Percentiles rank a stretch among this genome's conserved stretches.
Conservation (phyloP, 2,797 vertebrate species). For the Sebastes diploproa region DNA sequence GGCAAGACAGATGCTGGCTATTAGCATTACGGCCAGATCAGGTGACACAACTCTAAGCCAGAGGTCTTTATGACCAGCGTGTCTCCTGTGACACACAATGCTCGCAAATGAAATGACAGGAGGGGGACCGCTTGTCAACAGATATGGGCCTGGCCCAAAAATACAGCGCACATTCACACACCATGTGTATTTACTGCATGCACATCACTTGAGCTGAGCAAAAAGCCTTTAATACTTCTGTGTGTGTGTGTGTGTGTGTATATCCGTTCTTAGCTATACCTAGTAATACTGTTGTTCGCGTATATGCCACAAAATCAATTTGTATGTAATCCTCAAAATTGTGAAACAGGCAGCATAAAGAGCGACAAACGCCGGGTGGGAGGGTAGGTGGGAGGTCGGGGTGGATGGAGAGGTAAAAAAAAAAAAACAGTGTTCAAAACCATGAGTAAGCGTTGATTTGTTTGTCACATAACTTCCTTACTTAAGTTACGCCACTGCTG, state of each 20-base stretch:
- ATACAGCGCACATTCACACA: constrained; percentile 1
- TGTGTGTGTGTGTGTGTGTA: not conserved
- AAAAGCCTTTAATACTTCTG: not conserved
- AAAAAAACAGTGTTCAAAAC: too few relatives aligned
- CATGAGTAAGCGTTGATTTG: too few relatives aligned
- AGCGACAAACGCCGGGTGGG: too few relatives aligned
- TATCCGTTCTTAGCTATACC: too few relatives aligned
- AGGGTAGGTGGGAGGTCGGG: too few relatives aligned
- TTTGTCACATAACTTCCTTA: too few relatives aligned
- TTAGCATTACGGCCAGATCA: constrained; percentile 64
- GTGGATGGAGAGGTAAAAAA: too few relatives aligned
- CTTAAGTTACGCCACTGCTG: too few relatives aligned
- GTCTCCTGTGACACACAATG: constrained; percentile 45
- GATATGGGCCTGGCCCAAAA: constrained; percentile 13
- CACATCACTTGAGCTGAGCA: not conserved
- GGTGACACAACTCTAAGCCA: constrained; percentile 57
- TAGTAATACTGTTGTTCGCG: too few relatives aligned
- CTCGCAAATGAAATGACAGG: constrained; percentile 49
- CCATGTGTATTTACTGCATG: not conserved
- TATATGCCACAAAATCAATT: too few relatives aligned
- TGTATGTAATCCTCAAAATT: too few relatives aligned
- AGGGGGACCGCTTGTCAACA: constrained; percentile 38
- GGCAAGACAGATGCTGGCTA: constrained; percentile 71
- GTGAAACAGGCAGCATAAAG: too few relatives aligned
- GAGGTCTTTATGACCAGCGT: constrained; percentile 23